phyloP scores from a whole-genome alignment of 1,140 invertebrate genomes.

The Megathymus violae region DNA sequence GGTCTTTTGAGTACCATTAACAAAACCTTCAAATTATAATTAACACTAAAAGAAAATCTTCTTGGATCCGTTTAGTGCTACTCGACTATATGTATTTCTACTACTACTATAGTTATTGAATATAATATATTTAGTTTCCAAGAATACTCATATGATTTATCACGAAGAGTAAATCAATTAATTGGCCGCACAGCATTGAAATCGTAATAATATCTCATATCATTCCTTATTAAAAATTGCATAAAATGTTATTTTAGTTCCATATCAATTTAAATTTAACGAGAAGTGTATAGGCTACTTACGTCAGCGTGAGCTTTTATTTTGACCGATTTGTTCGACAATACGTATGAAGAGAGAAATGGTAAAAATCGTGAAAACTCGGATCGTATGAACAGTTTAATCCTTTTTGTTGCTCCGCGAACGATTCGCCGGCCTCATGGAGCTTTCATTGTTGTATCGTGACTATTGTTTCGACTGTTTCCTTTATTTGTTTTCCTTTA shows the following conservation, averaged over 20 bases:
- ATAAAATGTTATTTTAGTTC: neutral
- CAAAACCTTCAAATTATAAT: neutral
- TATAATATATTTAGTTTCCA: too few species aligned
- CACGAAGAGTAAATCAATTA: too few species aligned
- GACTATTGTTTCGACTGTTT: conserved; percentile 58
- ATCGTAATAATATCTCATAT: too few species aligned
- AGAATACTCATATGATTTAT: too few species aligned
- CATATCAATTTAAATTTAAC: neutral
- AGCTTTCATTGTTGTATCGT: conserved; percentile 52
- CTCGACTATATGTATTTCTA: too few species aligned
- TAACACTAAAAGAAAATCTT: neutral
- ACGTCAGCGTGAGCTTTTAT: neutral
- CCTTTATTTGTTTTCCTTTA: conserved; percentile 42
- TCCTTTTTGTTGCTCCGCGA: conserved; percentile 55
- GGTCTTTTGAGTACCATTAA: neutral
- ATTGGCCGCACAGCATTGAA: too few species aligned
- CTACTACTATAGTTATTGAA: neutral
- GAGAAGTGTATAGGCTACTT: neutral
- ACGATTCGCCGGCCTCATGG: conserved; percentile 57
- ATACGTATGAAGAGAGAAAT: conserved; percentile 12
- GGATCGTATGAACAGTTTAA: conserved; percentile 43
- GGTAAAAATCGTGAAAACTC: conserved; percentile 21
- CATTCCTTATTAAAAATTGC: too few species aligned
- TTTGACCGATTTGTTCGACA: conserved; percentile 1
- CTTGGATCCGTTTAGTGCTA: neutral